Evolutionary conservation across 2,797 vertebrate genomes (phyloP), one percentile per base, ranked within the genome.

Genomic region (Syndactyla subalaris): DNA sequence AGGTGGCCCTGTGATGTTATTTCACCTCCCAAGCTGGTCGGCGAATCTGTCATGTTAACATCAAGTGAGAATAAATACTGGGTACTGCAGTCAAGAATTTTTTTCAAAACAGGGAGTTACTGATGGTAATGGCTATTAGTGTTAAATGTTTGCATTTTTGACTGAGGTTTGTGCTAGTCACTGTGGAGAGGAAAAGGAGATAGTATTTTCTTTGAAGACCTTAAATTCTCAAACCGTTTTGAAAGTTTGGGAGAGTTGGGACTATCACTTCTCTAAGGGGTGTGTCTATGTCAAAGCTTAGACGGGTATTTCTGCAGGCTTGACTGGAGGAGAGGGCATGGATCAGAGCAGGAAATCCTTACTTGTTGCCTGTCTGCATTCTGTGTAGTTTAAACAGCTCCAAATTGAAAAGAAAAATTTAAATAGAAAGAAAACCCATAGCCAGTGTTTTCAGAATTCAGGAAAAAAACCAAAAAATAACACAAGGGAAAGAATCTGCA

Each of bases 341-440:
- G 73, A 75, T 67, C n/a, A 45, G 68, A 77, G 43, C 67, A 84
- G 63, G 36, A 78, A 76, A 91, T 87, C 51, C 49, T 78, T 63
- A 58, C 36, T 46, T 94, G 65, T 81, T 86, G 77, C 52, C 62
- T 89, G 34, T 66, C 70, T 72, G 29, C 32, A 58, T 95, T 85
- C 41, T 76, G 41, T 16, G 10, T 52, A 38, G 32, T 51, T 88
- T 79, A 85, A 95, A 95, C 22, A 54, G 46, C 36, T 93, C 62
- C 66, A 92, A 93, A 80, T 57, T 78, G 75, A 83, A 82, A 89
- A 84, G 66, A 52, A 23, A 74, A 84, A 92, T 91, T 88, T 94
- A 88, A 90, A 82, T 80, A 86, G 93, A 95, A 97, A 88, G 94
- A 95, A 97, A 97, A 73, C 92, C 92, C 68, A 68, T 93, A 96